A percentile compares a stretch with the other conserved stretches of the same genome.
These are phyloP conservation scores for Pammene aurita DNA, from an alignment of 2,888 invertebrate species.

Conservation along the genomic window DNA sequence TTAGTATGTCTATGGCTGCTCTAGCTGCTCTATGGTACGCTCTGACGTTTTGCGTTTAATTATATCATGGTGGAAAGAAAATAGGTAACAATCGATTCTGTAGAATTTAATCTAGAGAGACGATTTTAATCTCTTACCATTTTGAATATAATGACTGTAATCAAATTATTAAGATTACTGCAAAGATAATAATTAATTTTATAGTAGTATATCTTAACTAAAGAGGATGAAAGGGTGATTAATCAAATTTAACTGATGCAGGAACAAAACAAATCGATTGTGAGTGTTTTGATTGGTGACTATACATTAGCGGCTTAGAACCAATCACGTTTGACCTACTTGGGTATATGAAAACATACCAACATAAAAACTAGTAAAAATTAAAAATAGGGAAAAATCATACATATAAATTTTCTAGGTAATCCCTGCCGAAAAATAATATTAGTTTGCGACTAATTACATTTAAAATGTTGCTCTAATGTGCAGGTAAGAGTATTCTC, in stretches of 20 bases:
- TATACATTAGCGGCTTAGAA: not conserved
- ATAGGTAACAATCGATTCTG: not conserved
- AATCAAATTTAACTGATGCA: not conserved
- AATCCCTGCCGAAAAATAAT: slow-evolving; percentile 63
- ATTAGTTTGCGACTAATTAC: slow-evolving; percentile 54
- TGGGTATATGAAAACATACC: slow-evolving; percentile 40
- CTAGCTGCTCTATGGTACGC: slow-evolving; percentile 28
- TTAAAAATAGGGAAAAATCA: slow-evolving; percentile 66
- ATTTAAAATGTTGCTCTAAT: slow-evolving; percentile 63
- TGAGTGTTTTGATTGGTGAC: slow-evolving; percentile 28
- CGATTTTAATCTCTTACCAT: not conserved
- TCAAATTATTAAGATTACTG: too few relatives aligned
- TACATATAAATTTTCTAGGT: slow-evolving; percentile 62
- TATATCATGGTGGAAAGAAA: not conserved
- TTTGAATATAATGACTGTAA: not conserved
- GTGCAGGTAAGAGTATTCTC: slow-evolving; percentile 61
- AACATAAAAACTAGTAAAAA: slow-evolving; percentile 50
- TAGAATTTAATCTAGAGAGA: not conserved
- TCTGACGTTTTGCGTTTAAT: slow-evolving; percentile 35
- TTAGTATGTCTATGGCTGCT: slow-evolving; percentile 25
- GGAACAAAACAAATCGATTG: slow-evolving; percentile 23
- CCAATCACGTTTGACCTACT: slow-evolving; percentile 29
- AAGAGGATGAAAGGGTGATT: not conserved
- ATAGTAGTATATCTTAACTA: not conserved
- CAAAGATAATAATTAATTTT: too few relatives aligned